A percentile compares a stretch with the other conserved stretches of the same genome.
These are phyloP conservation scores for Sminthopsis crassicaudata DNA, from an alignment of 2,113 vertebrate species.

Conservation along the genomic window DNA sequence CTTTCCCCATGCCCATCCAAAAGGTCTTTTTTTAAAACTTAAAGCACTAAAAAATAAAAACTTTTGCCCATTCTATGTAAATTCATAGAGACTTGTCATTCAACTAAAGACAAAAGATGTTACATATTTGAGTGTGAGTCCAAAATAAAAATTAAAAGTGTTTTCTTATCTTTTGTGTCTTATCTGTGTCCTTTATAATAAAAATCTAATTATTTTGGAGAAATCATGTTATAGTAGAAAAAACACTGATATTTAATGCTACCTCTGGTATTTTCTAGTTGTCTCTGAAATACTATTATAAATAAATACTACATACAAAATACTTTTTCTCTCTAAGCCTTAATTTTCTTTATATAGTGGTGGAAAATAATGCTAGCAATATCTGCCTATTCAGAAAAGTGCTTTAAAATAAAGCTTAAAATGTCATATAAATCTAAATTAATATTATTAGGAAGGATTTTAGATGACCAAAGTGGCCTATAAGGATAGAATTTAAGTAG, in stretches of 20 bases:
- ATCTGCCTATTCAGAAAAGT: background rate
- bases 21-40: conserved; percentile 16
- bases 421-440: background rate
- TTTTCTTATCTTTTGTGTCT: background rate
- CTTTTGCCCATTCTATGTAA: background rate
- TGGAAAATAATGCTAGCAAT: background rate
- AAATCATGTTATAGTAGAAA: background rate
- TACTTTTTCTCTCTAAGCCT: background rate
- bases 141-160: background rate
- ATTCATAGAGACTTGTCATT: background rate
- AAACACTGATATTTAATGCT: background rate
- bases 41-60: background rate
- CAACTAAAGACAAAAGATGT: background rate
- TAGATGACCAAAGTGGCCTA: background rate
- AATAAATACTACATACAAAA: background rate
- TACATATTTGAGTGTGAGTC: background rate
- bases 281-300: background rate
- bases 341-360: background rate
- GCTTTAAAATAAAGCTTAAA: background rate
- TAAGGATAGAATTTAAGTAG: background rate
- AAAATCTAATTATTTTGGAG: background rate
- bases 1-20: background rate
- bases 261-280: background rate
- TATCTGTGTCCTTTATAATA: background rate
- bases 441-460: background rate